Base-by-base conservation (phyloP, 2,888 invertebrate genomes). In the Daptonema setosum region DNA sequence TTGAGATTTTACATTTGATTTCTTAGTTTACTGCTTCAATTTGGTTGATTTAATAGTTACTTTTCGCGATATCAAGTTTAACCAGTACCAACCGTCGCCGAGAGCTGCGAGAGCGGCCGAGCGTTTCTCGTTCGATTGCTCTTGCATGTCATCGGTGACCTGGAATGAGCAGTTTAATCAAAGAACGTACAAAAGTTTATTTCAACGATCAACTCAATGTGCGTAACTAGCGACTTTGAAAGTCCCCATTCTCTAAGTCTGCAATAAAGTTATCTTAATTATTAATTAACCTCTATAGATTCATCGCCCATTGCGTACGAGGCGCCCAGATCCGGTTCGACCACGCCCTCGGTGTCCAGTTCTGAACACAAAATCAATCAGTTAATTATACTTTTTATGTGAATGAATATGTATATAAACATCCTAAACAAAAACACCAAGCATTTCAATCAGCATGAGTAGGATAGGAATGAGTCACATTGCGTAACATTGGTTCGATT, bases 61-160 rank as follows among this genome's bases (percentile, higher is more conserved):
- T n/a, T n/a, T n/a, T n/a, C n/a, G n/a, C n/a, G n/a, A n/a, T n/a
- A n/a, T n/a, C n/a, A n/a, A n/a, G n/a, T n/a, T 14, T 11, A 20
- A n/a, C n/a, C n/a, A n/a, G 54, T 28, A 29, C 47, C 55, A 61
- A 72, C 74, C 74, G 60, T 86, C 82, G 1, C 78, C 76, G 69
- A 84, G 81, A 0, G 83, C 83, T 28, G 74, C 74, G 72, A 85
- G 81, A 1, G 87, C 91, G 67, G 82, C 80, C 1, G 79, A 76
- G 54, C 87, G 80, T 67, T 84, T 81, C 55, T 81, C 81, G 67
- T 83, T 80, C 0, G 87, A 83, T 66, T 64, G 14, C 70, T 74
- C 88, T 81, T 86, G 82, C 61, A 72, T 70, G 43, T 73, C 74
- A 5, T 75, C 75, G 14, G 71, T 71, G 5, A 71, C 66, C 64